phyloP scores from a whole-genome alignment of 2,888 invertebrate species.

The Mactromeris polynyma region DNA sequence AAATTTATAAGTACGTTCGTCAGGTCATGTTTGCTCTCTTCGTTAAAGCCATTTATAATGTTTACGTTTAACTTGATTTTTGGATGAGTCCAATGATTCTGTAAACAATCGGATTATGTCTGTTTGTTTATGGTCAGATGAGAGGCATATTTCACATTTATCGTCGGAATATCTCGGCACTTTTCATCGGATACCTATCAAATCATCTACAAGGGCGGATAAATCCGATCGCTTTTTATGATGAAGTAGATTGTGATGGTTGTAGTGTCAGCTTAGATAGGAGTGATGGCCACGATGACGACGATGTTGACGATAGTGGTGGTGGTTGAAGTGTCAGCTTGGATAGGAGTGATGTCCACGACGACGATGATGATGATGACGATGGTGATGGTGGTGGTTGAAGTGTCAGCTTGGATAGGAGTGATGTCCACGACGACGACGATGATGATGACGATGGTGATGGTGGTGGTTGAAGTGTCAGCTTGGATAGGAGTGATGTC shows the following conservation, averaged over 20 bases:
- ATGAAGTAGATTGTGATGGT: too few relatives aligned
- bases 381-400: neutral
- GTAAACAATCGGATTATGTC: constrained; percentile 61
- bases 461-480: neutral
- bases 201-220: neutral
- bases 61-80: constrained; percentile 65
- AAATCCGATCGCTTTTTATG: neutral
- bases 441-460: neutral
- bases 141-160: constrained; percentile 28
- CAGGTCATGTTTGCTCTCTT: constrained; percentile 35
- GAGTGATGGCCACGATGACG: neutral
- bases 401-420: neutral
- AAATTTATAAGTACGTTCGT: neutral
- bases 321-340: neutral
- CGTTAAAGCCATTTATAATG: constrained; percentile 50
- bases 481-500: neutral
- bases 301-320: neutral
- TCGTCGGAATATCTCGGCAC: constrained; percentile 38
- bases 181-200: constrained; percentile 35
- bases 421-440: neutral
- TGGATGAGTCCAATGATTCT: constrained; percentile 53
- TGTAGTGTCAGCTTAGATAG: too few relatives aligned
- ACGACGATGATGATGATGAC: neutral
- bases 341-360: neutral
- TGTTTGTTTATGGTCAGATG: constrained; percentile 43